Percentiles rank a stretch among this genome's conserved stretches.
Evolutionary conservation across 92 coral and sea anemone genomes (phyloP).

Genomic region (Montipora capitata): DNA sequence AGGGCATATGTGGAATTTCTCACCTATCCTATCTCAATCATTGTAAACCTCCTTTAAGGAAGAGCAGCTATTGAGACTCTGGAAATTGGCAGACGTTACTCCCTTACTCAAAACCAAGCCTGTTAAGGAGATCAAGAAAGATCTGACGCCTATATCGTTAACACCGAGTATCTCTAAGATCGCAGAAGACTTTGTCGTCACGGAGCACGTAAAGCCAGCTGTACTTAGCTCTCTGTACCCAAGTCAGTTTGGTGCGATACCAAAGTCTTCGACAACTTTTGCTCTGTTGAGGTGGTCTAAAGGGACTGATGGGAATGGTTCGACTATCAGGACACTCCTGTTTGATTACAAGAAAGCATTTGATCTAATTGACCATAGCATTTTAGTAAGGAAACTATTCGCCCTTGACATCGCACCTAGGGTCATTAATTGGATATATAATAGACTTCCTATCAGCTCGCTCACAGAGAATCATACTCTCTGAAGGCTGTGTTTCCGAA

Average conservation of each 20-base stretch:
- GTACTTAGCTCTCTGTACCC: neutral
- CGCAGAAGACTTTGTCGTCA: neutral
- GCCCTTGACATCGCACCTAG: neutral
- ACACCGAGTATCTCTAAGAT: neutral
- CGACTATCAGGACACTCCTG: neutral
- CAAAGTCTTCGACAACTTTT: neutral
- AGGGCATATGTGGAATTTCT: too few species aligned
- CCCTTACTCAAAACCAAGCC: neutral
- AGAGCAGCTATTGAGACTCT: neutral
- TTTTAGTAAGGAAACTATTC: neutral
- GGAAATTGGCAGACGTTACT: neutral
- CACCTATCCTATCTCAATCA: too few species aligned
- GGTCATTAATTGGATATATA: neutral
- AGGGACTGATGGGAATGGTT: neutral
- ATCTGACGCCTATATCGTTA: neutral
- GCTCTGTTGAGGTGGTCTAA: neutral
- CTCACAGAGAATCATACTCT: conserved; percentile 36
- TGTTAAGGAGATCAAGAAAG: neutral
- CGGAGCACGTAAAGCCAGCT: neutral
- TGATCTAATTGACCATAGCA: neutral
- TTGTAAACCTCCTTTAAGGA: too few species aligned
- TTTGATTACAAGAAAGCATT: neutral
- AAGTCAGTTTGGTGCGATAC: neutral
- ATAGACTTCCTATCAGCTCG: conserved; percentile 20
- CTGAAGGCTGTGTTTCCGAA: conserved; percentile 44